Evolutionary conservation across 2,888 invertebrate genomes (phyloP).

Genomic region (Hydriomena furcata): DNA sequence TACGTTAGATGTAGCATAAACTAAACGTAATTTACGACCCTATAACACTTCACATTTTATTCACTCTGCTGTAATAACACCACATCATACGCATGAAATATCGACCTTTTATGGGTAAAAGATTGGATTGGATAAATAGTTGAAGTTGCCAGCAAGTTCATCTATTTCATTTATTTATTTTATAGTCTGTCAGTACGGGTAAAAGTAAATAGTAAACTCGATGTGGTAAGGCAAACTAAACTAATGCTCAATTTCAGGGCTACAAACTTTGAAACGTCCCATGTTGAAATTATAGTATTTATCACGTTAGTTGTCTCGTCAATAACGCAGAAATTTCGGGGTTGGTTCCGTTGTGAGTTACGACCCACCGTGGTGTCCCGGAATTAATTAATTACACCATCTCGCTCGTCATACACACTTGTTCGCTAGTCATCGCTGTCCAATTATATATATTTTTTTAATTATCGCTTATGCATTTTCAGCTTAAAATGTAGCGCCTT

Average conservation of each 20-base stretch:
- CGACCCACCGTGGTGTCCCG: conserved; percentile 24
- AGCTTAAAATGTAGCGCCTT: no score
- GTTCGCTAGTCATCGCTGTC: conserved; percentile 52
- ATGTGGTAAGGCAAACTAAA: conserved; percentile 1
- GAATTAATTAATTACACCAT: conserved; percentile 58
- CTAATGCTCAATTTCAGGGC: conserved; percentile 2
- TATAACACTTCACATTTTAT: conserved; percentile 17
- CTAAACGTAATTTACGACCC: conserved; percentile 9
- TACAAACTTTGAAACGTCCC: conserved; percentile 1
- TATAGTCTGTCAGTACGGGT: neutral
- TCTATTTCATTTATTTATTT: neutral
- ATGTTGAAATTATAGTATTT: conserved; percentile 9
- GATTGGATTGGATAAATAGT: conserved; percentile 1
- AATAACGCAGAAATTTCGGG: conserved; percentile 46
- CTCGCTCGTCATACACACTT: conserved; percentile 43
- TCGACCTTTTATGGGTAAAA: conserved; percentile 1
- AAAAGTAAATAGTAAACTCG: no score
- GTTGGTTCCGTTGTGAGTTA: conserved; percentile 4
- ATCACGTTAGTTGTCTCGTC: conserved; percentile 37
- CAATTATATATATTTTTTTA: no score
- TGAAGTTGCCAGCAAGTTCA: neutral
- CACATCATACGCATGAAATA: conserved; percentile 14
- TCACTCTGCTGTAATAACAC: conserved; percentile 2
- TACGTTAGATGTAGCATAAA: conserved; percentile 17
- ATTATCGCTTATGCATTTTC: no score